Percentiles rank a stretch among this genome's conserved stretches.
Evolutionary conservation across 2,888 invertebrate genomes (phyloP).

Genomic region (Opisthograptis luteolata): DNA sequence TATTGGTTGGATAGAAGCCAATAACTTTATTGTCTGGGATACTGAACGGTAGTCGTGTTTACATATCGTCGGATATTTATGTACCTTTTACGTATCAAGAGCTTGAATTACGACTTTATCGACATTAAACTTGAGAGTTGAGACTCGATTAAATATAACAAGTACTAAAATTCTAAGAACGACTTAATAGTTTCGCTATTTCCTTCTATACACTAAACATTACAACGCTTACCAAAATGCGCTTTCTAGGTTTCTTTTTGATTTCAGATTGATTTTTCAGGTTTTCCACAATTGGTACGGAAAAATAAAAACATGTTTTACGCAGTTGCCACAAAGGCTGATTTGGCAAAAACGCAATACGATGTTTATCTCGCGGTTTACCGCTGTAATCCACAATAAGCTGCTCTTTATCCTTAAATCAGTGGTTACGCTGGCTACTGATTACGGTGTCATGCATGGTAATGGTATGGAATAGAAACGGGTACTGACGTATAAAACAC

Average conservation of each 20-base stretch:
- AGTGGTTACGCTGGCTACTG: slow-evolving; percentile 34
- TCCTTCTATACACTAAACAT: too few relatives aligned
- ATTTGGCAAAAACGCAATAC: slow-evolving; percentile 11
- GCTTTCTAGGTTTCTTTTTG: too few relatives aligned
- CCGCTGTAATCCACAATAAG: slow-evolving; percentile 31
- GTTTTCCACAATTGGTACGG: slow-evolving; percentile 10
- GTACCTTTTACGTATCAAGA: not conserved
- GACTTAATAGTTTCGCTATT: too few relatives aligned
- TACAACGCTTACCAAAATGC: too few relatives aligned
- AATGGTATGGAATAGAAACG: too few relatives aligned
- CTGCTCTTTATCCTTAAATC: slow-evolving; percentile 32
- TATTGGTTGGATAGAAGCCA: slow-evolving; percentile 58
- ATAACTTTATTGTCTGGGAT: slow-evolving; percentile 40
- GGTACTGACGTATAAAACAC: too few relatives aligned
- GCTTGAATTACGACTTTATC: not conserved
- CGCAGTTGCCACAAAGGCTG: slow-evolving; percentile 4
- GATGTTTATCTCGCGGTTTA: slow-evolving; percentile 20
- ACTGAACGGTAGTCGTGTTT: slow-evolving; percentile 3
- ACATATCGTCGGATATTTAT: slow-evolving; percentile 7
- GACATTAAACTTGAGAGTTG: slow-evolving; percentile 7
- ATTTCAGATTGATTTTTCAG: too few relatives aligned
- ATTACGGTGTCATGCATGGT: slow-evolving; percentile 33
- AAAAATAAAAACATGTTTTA: not conserved
- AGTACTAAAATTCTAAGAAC: too few relatives aligned
- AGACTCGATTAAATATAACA: not conserved